A percentile compares a stretch with the other conserved stretches of the same genome.
Conservation (phyloP, 2,888 invertebrate genomes). For the Melieria picta region DNA sequence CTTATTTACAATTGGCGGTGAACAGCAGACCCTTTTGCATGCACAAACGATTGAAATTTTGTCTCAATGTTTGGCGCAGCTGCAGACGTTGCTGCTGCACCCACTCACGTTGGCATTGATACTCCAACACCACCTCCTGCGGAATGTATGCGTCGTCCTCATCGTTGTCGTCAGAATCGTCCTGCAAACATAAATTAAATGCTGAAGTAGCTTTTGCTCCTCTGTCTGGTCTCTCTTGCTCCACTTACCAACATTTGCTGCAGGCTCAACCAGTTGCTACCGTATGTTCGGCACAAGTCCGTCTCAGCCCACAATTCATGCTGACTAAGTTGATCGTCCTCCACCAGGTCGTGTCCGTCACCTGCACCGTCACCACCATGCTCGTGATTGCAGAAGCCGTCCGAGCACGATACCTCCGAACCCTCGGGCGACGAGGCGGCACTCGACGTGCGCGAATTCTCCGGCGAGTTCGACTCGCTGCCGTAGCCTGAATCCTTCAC, state of each 20-base stretch:
- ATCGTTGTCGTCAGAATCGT: slow-evolving; percentile 75
- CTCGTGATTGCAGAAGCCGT: slow-evolving; percentile 86
- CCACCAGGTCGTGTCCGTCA: slow-evolving; percentile 47
- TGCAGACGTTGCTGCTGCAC: slow-evolving; percentile 84
- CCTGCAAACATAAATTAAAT: slow-evolving; percentile 66
- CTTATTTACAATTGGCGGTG: slow-evolving; percentile 49
- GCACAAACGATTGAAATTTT: slow-evolving; percentile 85
- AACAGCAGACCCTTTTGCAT: slow-evolving; percentile 51
- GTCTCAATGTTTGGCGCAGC: slow-evolving; percentile 81
- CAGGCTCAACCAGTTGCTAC: slow-evolving; percentile 65
- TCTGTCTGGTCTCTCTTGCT: background rate
- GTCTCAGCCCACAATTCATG: slow-evolving; percentile 17
- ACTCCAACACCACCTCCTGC: slow-evolving; percentile 87
- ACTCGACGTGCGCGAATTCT: slow-evolving; percentile 78
- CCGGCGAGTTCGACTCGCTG: slow-evolving; percentile 74
- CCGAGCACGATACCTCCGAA: slow-evolving; percentile 89
- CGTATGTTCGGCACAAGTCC: slow-evolving; percentile 40
- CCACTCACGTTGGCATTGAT: slow-evolving; percentile 81
- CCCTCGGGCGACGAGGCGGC: slow-evolving; percentile 87
- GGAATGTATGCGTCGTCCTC: slow-evolving; percentile 81
- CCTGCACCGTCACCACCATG: slow-evolving; percentile 57
- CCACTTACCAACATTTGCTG: slow-evolving; percentile 81
- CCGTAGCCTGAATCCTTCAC: slow-evolving; percentile 84
- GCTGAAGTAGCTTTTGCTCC: background rate
- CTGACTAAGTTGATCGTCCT: slow-evolving; percentile 31